Conservation (phyloP, 1,140 invertebrate species). For the Mya arenaria region DNA sequence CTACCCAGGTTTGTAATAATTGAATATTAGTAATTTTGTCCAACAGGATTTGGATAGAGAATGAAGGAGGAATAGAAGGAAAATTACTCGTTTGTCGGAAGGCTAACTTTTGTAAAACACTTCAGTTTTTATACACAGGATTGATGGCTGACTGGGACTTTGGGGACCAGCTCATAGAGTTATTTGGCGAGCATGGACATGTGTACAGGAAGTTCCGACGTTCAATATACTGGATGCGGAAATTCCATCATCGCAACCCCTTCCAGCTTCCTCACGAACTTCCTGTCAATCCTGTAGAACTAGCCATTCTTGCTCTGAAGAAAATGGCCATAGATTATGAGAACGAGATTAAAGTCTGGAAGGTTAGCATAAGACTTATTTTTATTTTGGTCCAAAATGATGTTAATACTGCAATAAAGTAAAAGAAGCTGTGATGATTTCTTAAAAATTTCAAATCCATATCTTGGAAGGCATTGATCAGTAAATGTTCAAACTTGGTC, state of each 20-base stretch:
- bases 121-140: slow-evolving; percentile 83
- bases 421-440: not conserved
- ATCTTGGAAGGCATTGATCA: no score
- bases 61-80: no score
- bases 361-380: no score
- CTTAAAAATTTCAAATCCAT: not conserved
- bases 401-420: not conserved
- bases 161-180: slow-evolving; percentile 89
- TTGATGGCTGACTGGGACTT: slow-evolving; percentile 96
- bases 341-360: slow-evolving; percentile 86
- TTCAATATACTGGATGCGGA: slow-evolving; percentile 99
- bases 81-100: no score
- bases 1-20: no score
- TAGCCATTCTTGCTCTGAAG: slow-evolving; percentile 92
- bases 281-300: slow-evolving; percentile 85
- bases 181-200: slow-evolving; percentile 91
- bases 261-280: slow-evolving; percentile 89
- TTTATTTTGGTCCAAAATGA: not conserved
- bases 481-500: no score
- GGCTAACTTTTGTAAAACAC: no score
- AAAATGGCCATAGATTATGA: slow-evolving; percentile 93
- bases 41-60: no score
- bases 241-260: slow-evolving; percentile 95
- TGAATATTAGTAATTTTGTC: no score
- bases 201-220: slow-evolving; percentile 92